Evolutionary conservation across 2,888 invertebrate species (phyloP).

Genomic region (Lepidochitona cinerea): DNA sequence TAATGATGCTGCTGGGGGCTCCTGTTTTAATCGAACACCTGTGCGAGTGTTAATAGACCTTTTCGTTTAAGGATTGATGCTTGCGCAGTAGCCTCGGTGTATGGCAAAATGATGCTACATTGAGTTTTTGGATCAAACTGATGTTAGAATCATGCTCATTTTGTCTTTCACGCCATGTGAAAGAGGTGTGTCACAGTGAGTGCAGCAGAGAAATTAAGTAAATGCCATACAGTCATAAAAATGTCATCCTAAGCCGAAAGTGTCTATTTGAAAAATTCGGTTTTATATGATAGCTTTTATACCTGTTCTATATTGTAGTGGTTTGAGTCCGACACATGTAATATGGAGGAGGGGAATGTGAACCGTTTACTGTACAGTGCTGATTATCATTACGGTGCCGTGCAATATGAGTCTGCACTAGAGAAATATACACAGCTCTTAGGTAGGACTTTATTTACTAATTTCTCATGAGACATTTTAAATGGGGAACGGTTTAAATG

Average conservation of each 20-base stretch:
- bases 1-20: too few relatives aligned
- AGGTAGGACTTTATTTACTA: conserved; percentile 25
- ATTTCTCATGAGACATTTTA: too few relatives aligned
- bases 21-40: too few relatives aligned
- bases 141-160: too few relatives aligned
- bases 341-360: not conserved
- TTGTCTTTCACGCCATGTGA: not conserved
- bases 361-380: conserved; percentile 36
- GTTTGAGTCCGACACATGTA: conserved; percentile 30
- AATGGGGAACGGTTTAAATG: not conserved
- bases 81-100: too few relatives aligned
- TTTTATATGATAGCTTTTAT: not conserved
- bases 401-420: conserved; percentile 33
- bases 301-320: conserved; percentile 34
- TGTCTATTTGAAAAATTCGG: not conserved
- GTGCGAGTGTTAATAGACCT: too few relatives aligned
- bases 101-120: too few relatives aligned
- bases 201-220: too few relatives aligned
- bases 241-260: too few relatives aligned
- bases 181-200: not conserved
- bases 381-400: conserved; percentile 33
- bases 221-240: too few relatives aligned
- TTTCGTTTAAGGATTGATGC: too few relatives aligned
- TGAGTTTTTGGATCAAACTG: too few relatives aligned
- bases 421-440: conserved; percentile 33